Conservation (phyloP, 2,888 invertebrate species). For the Stictocephala bisonia region DNA sequence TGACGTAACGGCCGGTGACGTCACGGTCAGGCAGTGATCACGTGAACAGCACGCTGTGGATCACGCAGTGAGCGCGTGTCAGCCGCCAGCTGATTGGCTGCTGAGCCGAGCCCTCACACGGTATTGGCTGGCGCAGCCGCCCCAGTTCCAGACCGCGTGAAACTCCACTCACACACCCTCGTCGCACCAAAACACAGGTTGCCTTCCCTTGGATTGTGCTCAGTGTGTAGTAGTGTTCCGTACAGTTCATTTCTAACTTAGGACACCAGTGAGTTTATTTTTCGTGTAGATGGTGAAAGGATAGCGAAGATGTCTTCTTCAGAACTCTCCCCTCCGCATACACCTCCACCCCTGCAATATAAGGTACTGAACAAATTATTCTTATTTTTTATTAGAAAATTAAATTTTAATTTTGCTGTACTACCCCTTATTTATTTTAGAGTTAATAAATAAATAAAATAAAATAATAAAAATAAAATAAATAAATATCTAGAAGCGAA, state of each 20-base stretch:
- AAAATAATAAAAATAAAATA: too few species aligned
- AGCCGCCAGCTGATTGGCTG: constrained; percentile 71
- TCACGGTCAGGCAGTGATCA: constrained; percentile 80
- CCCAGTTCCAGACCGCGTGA: constrained; percentile 55
- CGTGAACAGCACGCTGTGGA: constrained; percentile 84
- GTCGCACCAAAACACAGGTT: constrained; percentile 62
- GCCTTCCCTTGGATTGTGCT: constrained; percentile 43
- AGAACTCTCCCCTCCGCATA: constrained; percentile 25
- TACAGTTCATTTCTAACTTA: background rate
- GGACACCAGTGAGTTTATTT: too few species aligned
- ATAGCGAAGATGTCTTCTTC: constrained; percentile 1
- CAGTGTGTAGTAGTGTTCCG: background rate
- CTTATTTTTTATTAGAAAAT: too few species aligned
- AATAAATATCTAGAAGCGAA: too few species aligned
- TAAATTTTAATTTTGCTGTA: too few species aligned
- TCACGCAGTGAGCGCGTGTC: constrained; percentile 85
- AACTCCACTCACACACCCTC: constrained; percentile 66
- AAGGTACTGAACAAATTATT: constrained; percentile 10
- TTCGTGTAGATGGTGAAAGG: background rate
- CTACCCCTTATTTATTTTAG: too few species aligned
- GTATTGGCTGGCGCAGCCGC: constrained; percentile 69
- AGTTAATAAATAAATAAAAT: too few species aligned
- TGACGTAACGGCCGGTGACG: constrained; percentile 63
- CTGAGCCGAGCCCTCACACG: constrained; percentile 76
- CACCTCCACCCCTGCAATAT: constrained; percentile 21